Base-by-base conservation (phyloP, 2,888 invertebrate genomes). In the Tenthredo scrophulariae region DNA sequence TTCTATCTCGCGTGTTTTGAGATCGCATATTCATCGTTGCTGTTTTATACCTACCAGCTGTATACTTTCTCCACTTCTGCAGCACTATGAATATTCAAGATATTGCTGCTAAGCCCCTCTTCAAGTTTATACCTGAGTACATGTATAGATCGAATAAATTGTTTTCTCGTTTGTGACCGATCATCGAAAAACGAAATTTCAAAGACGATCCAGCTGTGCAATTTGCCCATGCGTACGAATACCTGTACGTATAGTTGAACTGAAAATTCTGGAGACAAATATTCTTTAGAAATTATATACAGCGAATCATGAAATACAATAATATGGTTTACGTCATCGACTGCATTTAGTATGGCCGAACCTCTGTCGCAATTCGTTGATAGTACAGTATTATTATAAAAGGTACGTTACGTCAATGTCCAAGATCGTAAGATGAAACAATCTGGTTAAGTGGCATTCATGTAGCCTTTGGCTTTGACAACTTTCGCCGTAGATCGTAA, bases 1-100 rank as follows among this genome's bases (percentile, higher is more conserved):
- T 33, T 33, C 33, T 67, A 29, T 33, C 13, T 67, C 29, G 33
- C 67, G 29, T 67, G 67, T 29, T 67, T 67, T 13, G 7, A 67
- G 29, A 67, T 67, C 67, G 67, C 29, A 67, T 67, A 67, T 67
- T 67, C 15, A 67, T 67, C 29, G 62, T 62, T 67, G 7, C 67
- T 26, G 33, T 33, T 15, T 26, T 67, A 33, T 29, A 33, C 18
- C 18, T 18, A 33, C 18, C 18, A 33, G 29, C 10, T 67, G 33
- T 33, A 67, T 67, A 67, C 29, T 67, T 33, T 67, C 67, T 26
- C 29, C 67, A 33, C 33, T 67, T 33, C 15, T 29, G 7, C 67
- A 33, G 13, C 18, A 10, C 33, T 2, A 74, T 74, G 74, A 74
- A 74, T 74, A 74, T 74, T 74, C 74, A 74, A 74, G 40, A 43